These are phyloP conservation scores for Enoplosus armatus DNA, from an alignment of 2,797 vertebrate species.

Conservation along the genomic window DNA sequence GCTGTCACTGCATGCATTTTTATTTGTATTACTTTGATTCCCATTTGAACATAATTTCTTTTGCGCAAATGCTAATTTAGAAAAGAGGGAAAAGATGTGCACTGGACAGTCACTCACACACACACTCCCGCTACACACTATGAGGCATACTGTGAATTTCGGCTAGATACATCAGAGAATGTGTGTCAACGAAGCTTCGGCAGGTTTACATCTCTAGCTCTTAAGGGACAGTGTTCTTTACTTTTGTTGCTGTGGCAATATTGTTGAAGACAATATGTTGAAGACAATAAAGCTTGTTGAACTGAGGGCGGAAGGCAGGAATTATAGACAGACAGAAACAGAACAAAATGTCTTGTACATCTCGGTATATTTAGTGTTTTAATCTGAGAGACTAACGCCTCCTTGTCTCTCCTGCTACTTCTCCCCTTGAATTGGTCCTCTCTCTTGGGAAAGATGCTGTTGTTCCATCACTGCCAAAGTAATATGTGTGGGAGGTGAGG, in stretches of 20 bases:
- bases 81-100: background rate
- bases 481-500: slow-evolving; percentile 72
- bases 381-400: slow-evolving; percentile 74
- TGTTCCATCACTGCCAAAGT: slow-evolving; percentile 74
- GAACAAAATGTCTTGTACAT: slow-evolving; percentile 64
- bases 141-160: background rate
- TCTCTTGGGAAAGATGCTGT: slow-evolving; percentile 64
- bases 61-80: background rate
- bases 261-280: slow-evolving; percentile 48
- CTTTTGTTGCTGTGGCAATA: slow-evolving; percentile 34
- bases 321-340: slow-evolving; percentile 51
- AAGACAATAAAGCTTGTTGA: slow-evolving; percentile 52
- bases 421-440: slow-evolving; percentile 43
- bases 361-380: slow-evolving; percentile 75
- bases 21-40: slow-evolving; percentile 12
- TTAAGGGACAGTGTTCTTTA: slow-evolving; percentile 13
- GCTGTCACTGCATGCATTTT: slow-evolving; percentile 28
- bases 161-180: background rate
- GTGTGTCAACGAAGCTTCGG: slow-evolving; percentile 3
- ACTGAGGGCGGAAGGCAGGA: slow-evolving; percentile 36
- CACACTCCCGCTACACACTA: background rate
- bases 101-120: background rate
- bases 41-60: background rate
- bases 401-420: slow-evolving; percentile 59
- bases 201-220: slow-evolving; percentile 4